A percentile compares a stretch with the other conserved stretches of the same genome.
Conservation (phyloP, 2,113 vertebrate species). For the Rhinopomastus cyanomelas region DNA sequence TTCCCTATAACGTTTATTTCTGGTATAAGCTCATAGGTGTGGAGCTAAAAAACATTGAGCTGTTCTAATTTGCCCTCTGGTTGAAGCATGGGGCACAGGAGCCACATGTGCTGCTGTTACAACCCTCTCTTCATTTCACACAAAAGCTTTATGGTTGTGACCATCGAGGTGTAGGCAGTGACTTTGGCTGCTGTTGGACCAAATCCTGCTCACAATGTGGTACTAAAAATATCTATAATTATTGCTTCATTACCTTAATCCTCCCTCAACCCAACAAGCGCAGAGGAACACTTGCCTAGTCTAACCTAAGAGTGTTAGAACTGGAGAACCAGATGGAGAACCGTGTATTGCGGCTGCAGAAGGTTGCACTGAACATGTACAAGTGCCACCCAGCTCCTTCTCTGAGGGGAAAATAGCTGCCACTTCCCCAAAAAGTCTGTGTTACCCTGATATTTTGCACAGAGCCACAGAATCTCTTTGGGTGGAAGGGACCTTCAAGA, state of each 20-base stretch:
- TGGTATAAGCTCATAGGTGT: background rate
- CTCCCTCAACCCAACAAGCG: background rate
- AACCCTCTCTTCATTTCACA: background rate
- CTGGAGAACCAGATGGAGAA: background rate
- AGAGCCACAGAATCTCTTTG: too few relatives aligned
- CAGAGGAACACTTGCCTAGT: background rate
- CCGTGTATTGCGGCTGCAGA: too few relatives aligned
- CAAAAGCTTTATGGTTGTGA: background rate
- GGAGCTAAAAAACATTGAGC: background rate
- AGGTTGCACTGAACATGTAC: too few relatives aligned
- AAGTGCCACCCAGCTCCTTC: background rate
- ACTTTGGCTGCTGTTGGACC: background rate
- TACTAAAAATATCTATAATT: background rate
- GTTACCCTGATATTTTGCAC: background rate
- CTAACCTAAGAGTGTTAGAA: background rate
- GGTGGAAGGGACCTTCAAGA: too few relatives aligned
- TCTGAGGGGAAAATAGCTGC: background rate
- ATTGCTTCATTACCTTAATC: background rate
- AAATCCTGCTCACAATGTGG: background rate
- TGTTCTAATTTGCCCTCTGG: background rate
- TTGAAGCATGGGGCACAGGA: background rate
- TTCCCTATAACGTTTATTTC: conserved; percentile 4
- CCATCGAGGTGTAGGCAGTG: background rate
- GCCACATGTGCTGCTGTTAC: background rate
- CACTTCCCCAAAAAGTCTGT: background rate